Conservation (phyloP, 2,797 vertebrate genomes). For the Bradypodion ventrale region DNA sequence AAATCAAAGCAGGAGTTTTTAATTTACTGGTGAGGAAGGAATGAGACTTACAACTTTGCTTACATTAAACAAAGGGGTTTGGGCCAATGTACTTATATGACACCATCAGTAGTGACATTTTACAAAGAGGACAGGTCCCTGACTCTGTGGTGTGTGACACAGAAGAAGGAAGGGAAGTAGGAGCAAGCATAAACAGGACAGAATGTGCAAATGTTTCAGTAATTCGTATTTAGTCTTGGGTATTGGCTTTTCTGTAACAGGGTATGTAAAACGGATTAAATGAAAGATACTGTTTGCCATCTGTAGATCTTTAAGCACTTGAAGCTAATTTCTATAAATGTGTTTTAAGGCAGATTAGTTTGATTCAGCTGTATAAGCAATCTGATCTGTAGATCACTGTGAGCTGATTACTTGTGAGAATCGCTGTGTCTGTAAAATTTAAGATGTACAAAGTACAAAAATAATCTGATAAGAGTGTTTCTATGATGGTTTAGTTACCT, state of each 20-base stretch:
- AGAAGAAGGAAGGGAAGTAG: background rate
- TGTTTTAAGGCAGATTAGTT: constrained; percentile 6
- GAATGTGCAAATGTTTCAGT: background rate
- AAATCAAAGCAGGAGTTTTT: no score
- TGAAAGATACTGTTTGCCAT: background rate
- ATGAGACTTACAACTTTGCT: no score
- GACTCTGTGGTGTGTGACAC: background rate
- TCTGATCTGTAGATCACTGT: constrained; percentile 7
- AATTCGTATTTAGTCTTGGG: background rate
- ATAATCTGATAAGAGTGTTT: background rate
- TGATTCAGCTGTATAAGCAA: background rate
- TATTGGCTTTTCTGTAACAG: background rate
- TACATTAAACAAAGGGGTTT: no score
- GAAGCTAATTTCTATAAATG: constrained; percentile 1
- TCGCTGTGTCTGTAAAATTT: background rate
- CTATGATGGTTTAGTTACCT: background rate
- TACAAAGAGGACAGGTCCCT: background rate
- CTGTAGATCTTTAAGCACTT: background rate
- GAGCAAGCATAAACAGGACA: background rate
- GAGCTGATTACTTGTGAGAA: background rate
- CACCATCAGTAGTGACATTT: background rate
- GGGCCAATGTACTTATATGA: background rate
- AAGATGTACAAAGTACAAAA: background rate
- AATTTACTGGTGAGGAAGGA: no score
- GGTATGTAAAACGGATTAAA: background rate